Evolutionary conservation across 2,888 invertebrate species (phyloP).

Genomic region (Cosmia trapezina): DNA sequence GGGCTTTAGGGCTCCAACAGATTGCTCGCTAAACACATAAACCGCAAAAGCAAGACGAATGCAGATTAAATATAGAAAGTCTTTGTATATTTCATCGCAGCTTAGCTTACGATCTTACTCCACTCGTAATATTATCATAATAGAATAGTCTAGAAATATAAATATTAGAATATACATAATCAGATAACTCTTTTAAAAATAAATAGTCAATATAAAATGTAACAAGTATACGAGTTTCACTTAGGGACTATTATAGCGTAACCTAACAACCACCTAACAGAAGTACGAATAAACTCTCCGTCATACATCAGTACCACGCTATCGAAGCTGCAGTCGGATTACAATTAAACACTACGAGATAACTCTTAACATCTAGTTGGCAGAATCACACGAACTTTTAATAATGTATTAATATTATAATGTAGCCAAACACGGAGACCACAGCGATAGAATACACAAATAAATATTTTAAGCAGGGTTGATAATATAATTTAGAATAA

Average conservation of each 20-base stretch:
- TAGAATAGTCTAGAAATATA: conserved; percentile 61
- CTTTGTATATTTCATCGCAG: conserved; percentile 31
- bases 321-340: conserved; percentile 80
- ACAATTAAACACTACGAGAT: conserved; percentile 70
- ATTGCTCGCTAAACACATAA: conserved; percentile 13
- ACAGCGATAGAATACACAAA: conserved; percentile 67
- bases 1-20: conserved; percentile 8
- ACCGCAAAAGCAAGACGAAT: conserved; percentile 33
- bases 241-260: conserved; percentile 59
- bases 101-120: conserved; percentile 57
- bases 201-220: conserved; percentile 62
- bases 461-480: conserved; percentile 58
- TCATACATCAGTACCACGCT: conserved; percentile 45
- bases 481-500: conserved; percentile 57
- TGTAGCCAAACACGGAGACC: conserved; percentile 67
- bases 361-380: conserved; percentile 76
- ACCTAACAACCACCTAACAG: conserved; percentile 41
- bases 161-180: conserved; percentile 57
- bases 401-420: conserved; percentile 57
- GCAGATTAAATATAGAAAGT: conserved; percentile 25
- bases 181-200: conserved; percentile 58
- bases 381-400: conserved; percentile 72
- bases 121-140: conserved; percentile 61
- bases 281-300: conserved; percentile 39
- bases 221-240: conserved; percentile 67